phyloP scores from a whole-genome alignment of 2,888 invertebrate genomes.

The Pseudanteris insignis region DNA sequence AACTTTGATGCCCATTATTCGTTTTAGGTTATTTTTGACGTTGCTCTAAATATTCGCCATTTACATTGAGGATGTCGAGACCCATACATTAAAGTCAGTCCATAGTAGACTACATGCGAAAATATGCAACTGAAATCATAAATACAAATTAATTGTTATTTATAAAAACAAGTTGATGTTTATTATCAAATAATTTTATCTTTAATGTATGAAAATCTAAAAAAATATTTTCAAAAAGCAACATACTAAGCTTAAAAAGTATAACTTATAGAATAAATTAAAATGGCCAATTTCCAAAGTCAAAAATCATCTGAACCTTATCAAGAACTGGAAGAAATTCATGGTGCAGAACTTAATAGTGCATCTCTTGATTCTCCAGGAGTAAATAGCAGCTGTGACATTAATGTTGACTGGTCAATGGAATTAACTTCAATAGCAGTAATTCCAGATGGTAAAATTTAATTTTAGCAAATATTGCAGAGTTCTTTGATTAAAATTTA shows the following conservation, averaged over 20 bases:
- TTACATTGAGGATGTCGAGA: too few relatives aligned
- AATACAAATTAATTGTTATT: too few relatives aligned
- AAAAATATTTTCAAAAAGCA: too few relatives aligned
- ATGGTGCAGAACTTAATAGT: slow-evolving; percentile 55
- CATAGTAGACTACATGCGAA: too few relatives aligned
- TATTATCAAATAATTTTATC: neutral
- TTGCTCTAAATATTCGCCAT: too few relatives aligned
- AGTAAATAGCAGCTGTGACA: slow-evolving; percentile 44
- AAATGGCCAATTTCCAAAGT: slow-evolving; percentile 50
- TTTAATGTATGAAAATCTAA: neutral
- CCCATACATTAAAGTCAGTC: too few relatives aligned
- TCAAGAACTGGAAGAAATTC: slow-evolving; percentile 56
- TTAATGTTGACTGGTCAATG: slow-evolving; percentile 65
- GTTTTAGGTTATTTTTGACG: too few relatives aligned
- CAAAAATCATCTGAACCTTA: slow-evolving; percentile 56
- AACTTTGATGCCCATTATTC: too few relatives aligned
- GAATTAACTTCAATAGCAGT: slow-evolving; percentile 84
- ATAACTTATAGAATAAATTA: too few relatives aligned
- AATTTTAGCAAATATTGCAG: neutral
- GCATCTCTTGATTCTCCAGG: slow-evolving; percentile 38
- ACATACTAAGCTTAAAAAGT: too few relatives aligned
- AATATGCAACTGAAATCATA: too few relatives aligned
- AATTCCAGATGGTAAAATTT: slow-evolving; percentile 77
- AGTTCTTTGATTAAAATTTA: too few relatives aligned
- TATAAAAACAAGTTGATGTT: neutral